Base-by-base conservation (phyloP, 2,888 invertebrate species). In the Amphipyra berbera region DNA sequence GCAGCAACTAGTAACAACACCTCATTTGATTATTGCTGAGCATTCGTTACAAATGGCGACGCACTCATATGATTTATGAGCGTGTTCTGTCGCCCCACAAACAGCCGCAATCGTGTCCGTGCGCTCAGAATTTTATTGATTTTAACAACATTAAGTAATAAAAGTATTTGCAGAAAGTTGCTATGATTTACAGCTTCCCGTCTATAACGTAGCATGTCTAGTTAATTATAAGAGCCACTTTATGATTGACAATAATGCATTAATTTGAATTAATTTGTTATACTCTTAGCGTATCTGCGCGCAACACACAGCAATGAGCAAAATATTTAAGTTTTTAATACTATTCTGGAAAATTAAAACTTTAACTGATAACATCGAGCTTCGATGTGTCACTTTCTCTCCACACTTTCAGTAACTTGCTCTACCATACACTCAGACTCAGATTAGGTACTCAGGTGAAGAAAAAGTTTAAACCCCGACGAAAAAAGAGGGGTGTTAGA, bases 121-220 rank as follows among this genome's bases (percentile, higher is more conserved):
- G 10, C 33, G 41, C 7, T 4, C 9, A 45, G 2, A 54, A 35
- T 48, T 27, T 45, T 55, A 71, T 68, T 57, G 63, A 72, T 48
- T 75, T 61, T 58, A 70, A 69, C 60, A 41, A 56, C 49, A 33
- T 14, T 38, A 42, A 21, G 21, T 21, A 21, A 67, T 61, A 73
- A 42, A 73, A 53, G 38, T 54, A 53, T 59, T 55, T 44, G 14
- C 56, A 37, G 57, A 61, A 40, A 64, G 42, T 69, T 59, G n/a
- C 40, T 49, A 69, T 58, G 71, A 75, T 66, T 44, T 49, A 75
- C 55, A 44, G 53, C 53, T 61, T 65, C 73, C 70, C 15, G 45
- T 56, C 38, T 41, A 15, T 37, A 61, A 37, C 40, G 44, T 37
- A 33, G 35, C 33, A 14, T 38, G 41, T 73, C 53, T 45, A 73